phyloP scores from a whole-genome alignment of 2,888 invertebrate species.

The Sarcophaga caerulescens region DNA sequence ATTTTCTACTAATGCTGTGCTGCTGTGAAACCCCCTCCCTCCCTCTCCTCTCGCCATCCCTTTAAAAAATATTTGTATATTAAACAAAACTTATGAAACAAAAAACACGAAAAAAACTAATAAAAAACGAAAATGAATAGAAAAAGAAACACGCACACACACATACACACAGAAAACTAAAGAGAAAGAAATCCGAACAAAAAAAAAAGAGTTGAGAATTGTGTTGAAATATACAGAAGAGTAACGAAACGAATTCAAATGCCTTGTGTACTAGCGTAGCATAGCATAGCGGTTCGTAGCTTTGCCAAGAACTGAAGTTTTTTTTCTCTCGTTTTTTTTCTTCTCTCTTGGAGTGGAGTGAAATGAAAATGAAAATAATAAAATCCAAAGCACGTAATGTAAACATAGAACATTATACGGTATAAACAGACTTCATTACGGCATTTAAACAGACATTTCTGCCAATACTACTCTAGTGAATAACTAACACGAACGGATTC shows the following conservation, averaged over 20 bases:
- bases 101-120: neutral
- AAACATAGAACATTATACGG: slow-evolving; percentile 80
- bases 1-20: neutral
- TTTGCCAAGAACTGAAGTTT: slow-evolving; percentile 24
- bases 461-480: slow-evolving; percentile 54
- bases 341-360: neutral
- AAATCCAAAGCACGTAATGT: slow-evolving; percentile 79
- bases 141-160: neutral
- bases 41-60: neutral
- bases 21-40: neutral
- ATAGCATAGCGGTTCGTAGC: slow-evolving; percentile 16
- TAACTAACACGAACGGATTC: neutral
- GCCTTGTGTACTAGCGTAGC: neutral
- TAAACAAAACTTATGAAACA: slow-evolving; percentile 16
- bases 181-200: neutral
- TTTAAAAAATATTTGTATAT: slow-evolving; percentile 34
- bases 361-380: slow-evolving; percentile 72
- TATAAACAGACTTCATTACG: slow-evolving; percentile 80
- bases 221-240: slow-evolving; percentile 38
- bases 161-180: slow-evolving; percentile 4
- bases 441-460: slow-evolving; percentile 79
- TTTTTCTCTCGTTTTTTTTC: neutral
- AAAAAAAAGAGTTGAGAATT: slow-evolving; percentile 27
- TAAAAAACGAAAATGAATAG: neutral
- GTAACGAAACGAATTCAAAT: slow-evolving; percentile 4